Evolutionary conservation across 1,140 invertebrate genomes (phyloP).

Genomic region (Cyclargus thomasi): DNA sequence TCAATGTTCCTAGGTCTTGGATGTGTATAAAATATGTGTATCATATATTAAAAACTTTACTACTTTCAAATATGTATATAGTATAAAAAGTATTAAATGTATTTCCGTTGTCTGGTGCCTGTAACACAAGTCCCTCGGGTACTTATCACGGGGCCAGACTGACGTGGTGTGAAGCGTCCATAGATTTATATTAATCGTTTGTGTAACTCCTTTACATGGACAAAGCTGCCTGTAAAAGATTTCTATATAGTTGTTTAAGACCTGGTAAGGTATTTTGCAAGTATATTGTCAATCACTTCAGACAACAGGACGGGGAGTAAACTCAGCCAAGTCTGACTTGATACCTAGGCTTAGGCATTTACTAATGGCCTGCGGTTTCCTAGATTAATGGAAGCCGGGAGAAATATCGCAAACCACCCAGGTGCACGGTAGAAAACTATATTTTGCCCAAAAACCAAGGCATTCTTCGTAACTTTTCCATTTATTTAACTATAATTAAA

Average conservation of each 20-base stretch:
- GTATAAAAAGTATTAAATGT: too few relatives aligned
- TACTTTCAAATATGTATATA: too few relatives aligned
- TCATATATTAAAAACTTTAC: too few relatives aligned
- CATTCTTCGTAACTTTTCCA: neutral
- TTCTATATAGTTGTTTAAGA: neutral
- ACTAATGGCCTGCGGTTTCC: neutral
- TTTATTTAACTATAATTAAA: neutral
- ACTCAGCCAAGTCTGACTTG: neutral
- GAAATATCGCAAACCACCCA: neutral
- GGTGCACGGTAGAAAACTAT: neutral
- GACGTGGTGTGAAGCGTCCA: too few relatives aligned
- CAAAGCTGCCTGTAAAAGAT: too few relatives aligned
- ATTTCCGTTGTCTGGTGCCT: too few relatives aligned
- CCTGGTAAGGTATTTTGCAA: neutral
- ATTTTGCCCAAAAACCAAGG: neutral
- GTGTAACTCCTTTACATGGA: too few relatives aligned
- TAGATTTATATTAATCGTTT: too few relatives aligned
- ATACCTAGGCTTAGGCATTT: constrained; percentile 2
- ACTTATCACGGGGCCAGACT: too few relatives aligned
- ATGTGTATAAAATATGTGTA: too few relatives aligned
- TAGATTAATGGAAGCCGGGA: neutral
- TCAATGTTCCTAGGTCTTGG: too few relatives aligned
- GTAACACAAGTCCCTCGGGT: too few relatives aligned
- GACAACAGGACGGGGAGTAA: neutral
- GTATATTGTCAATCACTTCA: neutral